phyloP scores from a whole-genome alignment of 2,797 vertebrate species.

The Pelobates cultripes region DNA sequence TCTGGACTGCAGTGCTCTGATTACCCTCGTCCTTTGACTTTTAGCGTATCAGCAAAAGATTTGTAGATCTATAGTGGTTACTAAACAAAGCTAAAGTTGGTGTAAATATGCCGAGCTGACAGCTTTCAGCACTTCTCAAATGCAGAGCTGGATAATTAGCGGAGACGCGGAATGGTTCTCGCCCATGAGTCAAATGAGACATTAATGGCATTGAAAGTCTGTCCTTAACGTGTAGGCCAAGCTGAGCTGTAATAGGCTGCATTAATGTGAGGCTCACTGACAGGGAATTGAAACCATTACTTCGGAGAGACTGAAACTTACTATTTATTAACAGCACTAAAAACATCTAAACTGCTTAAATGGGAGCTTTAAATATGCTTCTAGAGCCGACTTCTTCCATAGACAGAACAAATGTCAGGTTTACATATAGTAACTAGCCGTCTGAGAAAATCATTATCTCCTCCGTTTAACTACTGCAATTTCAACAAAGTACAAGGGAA shows the following conservation, averaged over 20 bases:
- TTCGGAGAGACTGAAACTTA: slow-evolving; percentile 1
- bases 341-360: slow-evolving; percentile 38
- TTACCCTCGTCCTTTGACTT: background rate
- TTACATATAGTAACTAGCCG: slow-evolving; percentile 25
- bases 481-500: background rate
- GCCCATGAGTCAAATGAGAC: slow-evolving; percentile 8
- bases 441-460: slow-evolving; percentile 17
- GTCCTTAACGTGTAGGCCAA: background rate
- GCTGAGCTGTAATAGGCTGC: background rate
- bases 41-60: background rate
- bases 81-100: background rate
- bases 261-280: slow-evolving; percentile 6
- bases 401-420: slow-evolving; percentile 18
- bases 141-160: slow-evolving; percentile 7
- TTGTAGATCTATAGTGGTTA: background rate
- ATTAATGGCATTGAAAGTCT: slow-evolving; percentile 1
- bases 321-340: slow-evolving; percentile 32
- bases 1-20: background rate
- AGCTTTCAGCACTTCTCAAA: background rate
- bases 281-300: slow-evolving; percentile 18
- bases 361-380: slow-evolving; percentile 14
- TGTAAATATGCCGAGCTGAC: background rate
- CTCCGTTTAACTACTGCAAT: slow-evolving; percentile 18
- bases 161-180: background rate
- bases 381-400: background rate